These are phyloP conservation scores for Poecilia velifera DNA, from an alignment of 2,797 vertebrate species.

Conservation along the genomic window DNA sequence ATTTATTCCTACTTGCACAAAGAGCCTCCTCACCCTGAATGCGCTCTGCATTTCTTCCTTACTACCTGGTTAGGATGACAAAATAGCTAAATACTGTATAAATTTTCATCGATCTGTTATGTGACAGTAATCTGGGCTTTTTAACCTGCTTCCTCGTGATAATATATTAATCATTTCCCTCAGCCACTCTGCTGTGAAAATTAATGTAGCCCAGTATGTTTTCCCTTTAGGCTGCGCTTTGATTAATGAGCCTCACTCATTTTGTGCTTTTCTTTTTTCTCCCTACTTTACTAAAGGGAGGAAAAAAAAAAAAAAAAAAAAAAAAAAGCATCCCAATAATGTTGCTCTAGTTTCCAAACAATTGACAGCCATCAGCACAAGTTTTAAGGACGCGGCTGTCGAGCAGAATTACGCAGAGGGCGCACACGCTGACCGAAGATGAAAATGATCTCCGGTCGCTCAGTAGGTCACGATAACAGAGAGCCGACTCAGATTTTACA, in stretches of 20 bases:
- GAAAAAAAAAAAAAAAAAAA: constrained; percentile 36
- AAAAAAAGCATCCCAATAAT: constrained; percentile 55
- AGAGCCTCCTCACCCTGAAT: neutral
- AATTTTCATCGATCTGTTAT: constrained; percentile 64
- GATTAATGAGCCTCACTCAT: constrained; percentile 73
- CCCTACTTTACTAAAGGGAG: constrained; percentile 17
- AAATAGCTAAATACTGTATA: constrained; percentile 58
- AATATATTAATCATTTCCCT: constrained; percentile 76
- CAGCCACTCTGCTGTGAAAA: constrained; percentile 71
- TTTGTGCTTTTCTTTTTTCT: constrained; percentile 20
- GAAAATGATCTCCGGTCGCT: constrained; percentile 32
- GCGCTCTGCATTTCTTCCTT: constrained; percentile 26
- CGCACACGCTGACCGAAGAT: neutral
- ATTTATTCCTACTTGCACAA: constrained; percentile 15
- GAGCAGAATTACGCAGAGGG: neutral
- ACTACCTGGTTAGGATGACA: constrained; percentile 21
- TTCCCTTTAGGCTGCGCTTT: constrained; percentile 72
- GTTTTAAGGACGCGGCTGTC: neutral
- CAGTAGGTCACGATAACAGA: constrained; percentile 33
- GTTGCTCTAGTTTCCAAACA: constrained; percentile 57
- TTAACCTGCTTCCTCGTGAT: constrained; percentile 73
- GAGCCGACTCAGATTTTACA: constrained; percentile 47
- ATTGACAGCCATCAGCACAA: constrained; percentile 45
- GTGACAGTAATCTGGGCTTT: constrained; percentile 75
- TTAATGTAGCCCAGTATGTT: constrained; percentile 74